A percentile compares a stretch with the other conserved stretches of the same genome.
These are phyloP conservation scores for Hylia prasina DNA, from an alignment of 2,113 vertebrate species.

Conservation along the genomic window DNA sequence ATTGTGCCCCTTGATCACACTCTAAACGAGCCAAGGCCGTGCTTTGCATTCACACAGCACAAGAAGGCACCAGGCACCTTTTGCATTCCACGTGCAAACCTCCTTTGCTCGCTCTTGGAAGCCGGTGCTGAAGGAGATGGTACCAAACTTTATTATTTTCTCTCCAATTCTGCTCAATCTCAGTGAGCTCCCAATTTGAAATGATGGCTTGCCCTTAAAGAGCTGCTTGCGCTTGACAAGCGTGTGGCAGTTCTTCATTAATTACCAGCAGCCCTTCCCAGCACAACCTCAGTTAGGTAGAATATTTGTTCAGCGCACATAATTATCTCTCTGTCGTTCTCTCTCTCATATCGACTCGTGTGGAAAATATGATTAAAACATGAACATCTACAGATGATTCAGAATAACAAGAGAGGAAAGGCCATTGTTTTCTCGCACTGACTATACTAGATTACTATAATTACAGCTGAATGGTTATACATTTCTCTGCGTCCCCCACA, in stretches of 20 bases:
- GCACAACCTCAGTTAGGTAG: slow-evolving; percentile 39
- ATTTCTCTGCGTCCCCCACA: not conserved
- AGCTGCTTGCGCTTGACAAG: slow-evolving; percentile 48
- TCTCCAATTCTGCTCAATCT: slow-evolving; percentile 25
- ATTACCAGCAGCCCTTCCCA: slow-evolving; percentile 42
- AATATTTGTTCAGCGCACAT: slow-evolving; percentile 50
- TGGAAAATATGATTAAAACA: slow-evolving; percentile 64
- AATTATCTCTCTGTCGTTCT: slow-evolving; percentile 61
- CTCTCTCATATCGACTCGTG: slow-evolving; percentile 30
- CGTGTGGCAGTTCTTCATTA: slow-evolving; percentile 57
- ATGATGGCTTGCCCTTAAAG: slow-evolving; percentile 53
- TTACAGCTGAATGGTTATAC: slow-evolving; percentile 25
- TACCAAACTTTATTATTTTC: slow-evolving; percentile 29
- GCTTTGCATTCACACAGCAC: not conserved
- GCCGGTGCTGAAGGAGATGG: not conserved
- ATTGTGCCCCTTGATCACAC: not conserved
- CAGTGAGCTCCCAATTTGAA: slow-evolving; percentile 20
- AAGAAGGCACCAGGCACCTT: not conserved
- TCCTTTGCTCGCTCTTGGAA: not conserved
- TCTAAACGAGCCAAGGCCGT: not conserved
- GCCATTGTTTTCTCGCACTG: slow-evolving; percentile 44
- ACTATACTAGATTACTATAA: slow-evolving; percentile 53
- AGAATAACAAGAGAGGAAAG: slow-evolving; percentile 46
- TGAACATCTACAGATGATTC: slow-evolving; percentile 40
- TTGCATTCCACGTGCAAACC: not conserved